Evolutionary conservation across 1,140 invertebrate species (phyloP).

Genomic region (Bombus consobrinus): DNA sequence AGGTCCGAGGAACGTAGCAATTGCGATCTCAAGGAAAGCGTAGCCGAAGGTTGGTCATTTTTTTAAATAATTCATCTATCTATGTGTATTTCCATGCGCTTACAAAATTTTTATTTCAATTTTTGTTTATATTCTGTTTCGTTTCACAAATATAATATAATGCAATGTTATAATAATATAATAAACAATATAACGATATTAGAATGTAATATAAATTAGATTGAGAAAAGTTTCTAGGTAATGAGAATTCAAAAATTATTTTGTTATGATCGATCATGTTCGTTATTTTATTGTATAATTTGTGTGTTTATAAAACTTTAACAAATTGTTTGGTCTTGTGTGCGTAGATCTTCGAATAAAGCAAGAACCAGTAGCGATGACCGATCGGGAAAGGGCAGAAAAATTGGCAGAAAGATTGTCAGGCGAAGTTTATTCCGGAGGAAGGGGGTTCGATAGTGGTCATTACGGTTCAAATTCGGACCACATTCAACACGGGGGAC

Average conservation of each 20-base stretch:
- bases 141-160: not conserved
- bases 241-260: not conserved
- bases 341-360: constrained; percentile 85
- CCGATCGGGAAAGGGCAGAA: constrained; percentile 81
- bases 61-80: not conserved
- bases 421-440: constrained; percentile 76
- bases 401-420: constrained; percentile 81
- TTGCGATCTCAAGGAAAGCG: constrained; percentile 78
- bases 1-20: constrained; percentile 77
- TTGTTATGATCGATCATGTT: not conserved
- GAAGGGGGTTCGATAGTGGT: constrained; percentile 75
- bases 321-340: not conserved
- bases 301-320: not conserved
- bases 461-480: constrained; percentile 76
- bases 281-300: too few species aligned
- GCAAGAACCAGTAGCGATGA: constrained; percentile 83
- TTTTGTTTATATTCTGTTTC: not conserved
- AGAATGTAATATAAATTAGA: too few species aligned
- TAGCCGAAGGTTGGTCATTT: constrained; percentile 77
- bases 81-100: too few species aligned
- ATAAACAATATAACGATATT: too few species aligned
- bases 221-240: not conserved
- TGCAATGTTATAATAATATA: too few species aligned
- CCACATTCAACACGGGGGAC: constrained; percentile 71
- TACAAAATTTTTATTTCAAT: not conserved